These are phyloP conservation scores for Coptotermes formosanus DNA, from an alignment of 1,140 invertebrate species.

Conservation along the genomic window DNA sequence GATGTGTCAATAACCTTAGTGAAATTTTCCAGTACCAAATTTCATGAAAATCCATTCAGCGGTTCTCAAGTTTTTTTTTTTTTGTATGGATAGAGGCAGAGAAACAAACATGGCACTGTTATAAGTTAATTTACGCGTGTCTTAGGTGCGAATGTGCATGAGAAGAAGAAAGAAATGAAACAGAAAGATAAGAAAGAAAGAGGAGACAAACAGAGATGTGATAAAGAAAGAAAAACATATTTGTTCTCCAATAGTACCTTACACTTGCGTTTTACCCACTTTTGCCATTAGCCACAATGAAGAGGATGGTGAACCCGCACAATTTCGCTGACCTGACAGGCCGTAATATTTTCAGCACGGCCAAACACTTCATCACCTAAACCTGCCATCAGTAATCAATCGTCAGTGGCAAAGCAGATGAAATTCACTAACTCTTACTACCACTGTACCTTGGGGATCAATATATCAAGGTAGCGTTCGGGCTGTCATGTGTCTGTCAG, in stretches of 20 bases:
- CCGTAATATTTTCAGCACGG: not conserved
- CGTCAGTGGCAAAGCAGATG: not conserved
- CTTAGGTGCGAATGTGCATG: too few species aligned
- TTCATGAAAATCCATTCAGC: too few species aligned
- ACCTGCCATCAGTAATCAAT: not conserved
- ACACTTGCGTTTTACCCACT: too few species aligned
- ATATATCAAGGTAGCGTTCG: slow-evolving; percentile 1
- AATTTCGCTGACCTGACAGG: not conserved
- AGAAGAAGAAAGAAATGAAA: too few species aligned
- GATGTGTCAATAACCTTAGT: too few species aligned
- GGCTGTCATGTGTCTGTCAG: slow-evolving; percentile 9
- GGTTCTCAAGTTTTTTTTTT: too few species aligned
- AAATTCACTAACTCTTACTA: not conserved
- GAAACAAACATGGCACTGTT: too few species aligned
- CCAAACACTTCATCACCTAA: not conserved
- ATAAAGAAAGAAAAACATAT: not conserved
- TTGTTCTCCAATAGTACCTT: not conserved
- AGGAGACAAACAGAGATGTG: not conserved
- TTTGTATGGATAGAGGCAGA: too few species aligned
- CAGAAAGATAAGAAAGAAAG: not conserved
- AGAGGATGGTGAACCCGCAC: too few species aligned
- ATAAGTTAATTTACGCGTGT: too few species aligned
- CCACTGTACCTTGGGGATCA: not conserved
- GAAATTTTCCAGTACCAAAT: too few species aligned
- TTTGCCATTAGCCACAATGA: too few species aligned